phyloP scores from a whole-genome alignment of 2,888 invertebrate species.

The Lasius fuliginosus region DNA sequence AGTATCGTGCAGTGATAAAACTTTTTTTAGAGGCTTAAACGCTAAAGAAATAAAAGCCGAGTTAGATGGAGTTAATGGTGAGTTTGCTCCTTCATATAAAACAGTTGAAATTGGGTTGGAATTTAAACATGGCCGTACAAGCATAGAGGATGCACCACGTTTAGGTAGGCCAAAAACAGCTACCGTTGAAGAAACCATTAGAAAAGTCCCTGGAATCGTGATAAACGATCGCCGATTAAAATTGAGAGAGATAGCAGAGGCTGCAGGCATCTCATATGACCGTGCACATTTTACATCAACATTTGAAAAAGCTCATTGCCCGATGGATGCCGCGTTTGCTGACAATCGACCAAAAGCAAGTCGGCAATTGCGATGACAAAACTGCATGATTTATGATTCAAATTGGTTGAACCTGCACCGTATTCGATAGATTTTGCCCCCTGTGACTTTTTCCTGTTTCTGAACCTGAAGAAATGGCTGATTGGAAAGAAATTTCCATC shows the following conservation, averaged over 20 bases:
- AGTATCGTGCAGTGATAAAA: no score
- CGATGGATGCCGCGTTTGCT: background rate
- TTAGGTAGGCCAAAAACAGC: no score
- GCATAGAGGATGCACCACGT: no score
- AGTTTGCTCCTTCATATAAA: no score
- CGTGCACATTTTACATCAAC: background rate
- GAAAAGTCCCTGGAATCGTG: background rate
- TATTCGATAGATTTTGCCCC: background rate
- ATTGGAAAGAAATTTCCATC: background rate
- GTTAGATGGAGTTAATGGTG: no score
- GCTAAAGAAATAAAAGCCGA: no score
- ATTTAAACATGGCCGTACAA: no score
- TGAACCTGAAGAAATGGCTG: background rate
- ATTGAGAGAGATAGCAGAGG: background rate
- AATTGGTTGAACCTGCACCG: background rate
- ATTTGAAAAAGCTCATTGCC: background rate
- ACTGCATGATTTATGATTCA: background rate
- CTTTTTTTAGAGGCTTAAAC: no score
- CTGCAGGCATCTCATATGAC: background rate
- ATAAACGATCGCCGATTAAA: background rate
- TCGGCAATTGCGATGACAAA: background rate
- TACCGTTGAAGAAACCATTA: no score
- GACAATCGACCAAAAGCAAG: background rate
- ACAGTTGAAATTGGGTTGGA: no score
- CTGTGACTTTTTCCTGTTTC: background rate